phyloP scores from a whole-genome alignment of 1,140 invertebrate genomes.

The Orchesella cincta region DNA sequence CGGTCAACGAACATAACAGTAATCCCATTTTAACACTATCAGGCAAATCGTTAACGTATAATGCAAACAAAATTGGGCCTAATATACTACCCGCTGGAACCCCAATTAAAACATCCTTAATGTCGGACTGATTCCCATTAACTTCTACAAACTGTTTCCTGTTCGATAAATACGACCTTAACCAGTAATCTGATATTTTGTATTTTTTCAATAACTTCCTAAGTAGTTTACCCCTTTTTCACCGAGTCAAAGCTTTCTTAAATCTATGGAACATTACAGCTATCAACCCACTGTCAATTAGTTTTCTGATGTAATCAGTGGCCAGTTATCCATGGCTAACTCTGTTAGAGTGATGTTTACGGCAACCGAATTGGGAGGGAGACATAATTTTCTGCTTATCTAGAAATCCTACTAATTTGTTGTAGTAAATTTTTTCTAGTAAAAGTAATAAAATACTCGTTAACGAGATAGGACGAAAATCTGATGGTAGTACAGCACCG shows the following conservation, averaged over 20 bases:
- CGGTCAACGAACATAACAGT: slow-evolving; percentile 32
- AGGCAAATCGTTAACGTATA: slow-evolving; percentile 23
- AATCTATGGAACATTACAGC: slow-evolving; percentile 11
- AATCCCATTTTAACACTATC: slow-evolving; percentile 3
- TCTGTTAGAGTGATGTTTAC: slow-evolving; percentile 28
- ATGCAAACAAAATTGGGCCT: slow-evolving; percentile 32
- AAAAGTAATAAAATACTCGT: slow-evolving; percentile 2
- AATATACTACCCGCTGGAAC: slow-evolving; percentile 25
- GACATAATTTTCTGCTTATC: background rate
- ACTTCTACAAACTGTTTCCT: slow-evolving; percentile 5
- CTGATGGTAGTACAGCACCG: background rate
- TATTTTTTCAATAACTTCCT: slow-evolving; percentile 30
- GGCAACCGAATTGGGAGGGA: slow-evolving; percentile 28
- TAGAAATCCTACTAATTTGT: background rate
- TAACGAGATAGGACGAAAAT: background rate
- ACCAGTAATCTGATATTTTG: slow-evolving; percentile 26
- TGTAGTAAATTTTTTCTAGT: slow-evolving; percentile 6
- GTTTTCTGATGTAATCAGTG: slow-evolving; percentile 19
- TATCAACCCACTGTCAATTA: slow-evolving; percentile 28
- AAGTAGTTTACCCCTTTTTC: slow-evolving; percentile 4
- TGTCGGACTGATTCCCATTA: background rate
- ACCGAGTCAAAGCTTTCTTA: slow-evolving; percentile 32
- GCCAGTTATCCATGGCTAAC: slow-evolving; percentile 4
- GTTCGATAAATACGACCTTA: slow-evolving; percentile 15
- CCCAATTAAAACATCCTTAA: background rate